A percentile compares a stretch with the other conserved stretches of the same genome.
Evolutionary conservation across 2,797 vertebrate species (phyloP).

Genomic region (Fundulus diaphanus): DNA sequence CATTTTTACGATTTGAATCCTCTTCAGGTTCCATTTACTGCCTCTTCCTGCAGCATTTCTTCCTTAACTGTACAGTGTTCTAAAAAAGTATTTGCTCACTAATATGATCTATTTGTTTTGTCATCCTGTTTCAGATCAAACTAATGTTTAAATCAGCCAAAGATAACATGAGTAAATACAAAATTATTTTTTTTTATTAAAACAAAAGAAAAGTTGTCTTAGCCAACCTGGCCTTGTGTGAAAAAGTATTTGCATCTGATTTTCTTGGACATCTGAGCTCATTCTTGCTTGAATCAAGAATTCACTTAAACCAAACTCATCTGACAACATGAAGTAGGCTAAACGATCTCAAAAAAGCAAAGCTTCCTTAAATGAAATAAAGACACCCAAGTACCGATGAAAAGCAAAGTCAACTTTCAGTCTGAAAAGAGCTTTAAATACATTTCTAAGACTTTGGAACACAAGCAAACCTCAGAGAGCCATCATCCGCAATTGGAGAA

Average conservation of each 20-base stretch:
- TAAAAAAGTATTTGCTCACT: not conserved
- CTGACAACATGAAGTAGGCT: no score
- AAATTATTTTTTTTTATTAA: no score
- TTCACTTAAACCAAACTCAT: not conserved
- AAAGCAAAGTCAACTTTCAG: not conserved
- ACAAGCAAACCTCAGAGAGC: not conserved
- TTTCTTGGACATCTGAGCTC: not conserved
- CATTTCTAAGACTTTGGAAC: not conserved
- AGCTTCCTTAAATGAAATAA: not conserved
- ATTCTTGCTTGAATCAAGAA: not conserved
- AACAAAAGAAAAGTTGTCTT: not conserved
- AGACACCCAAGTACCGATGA: not conserved
- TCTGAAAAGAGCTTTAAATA: not conserved
- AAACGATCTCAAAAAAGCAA: no score
- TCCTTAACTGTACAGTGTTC: not conserved
- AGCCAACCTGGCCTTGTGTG: not conserved
- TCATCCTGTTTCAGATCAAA: not conserved
- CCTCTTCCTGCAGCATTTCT: not conserved
- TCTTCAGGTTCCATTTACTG: not conserved
- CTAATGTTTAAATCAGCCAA: no score
- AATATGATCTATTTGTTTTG: not conserved
- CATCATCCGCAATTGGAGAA: not conserved
- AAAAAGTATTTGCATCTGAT: not conserved
- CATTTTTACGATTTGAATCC: not conserved
- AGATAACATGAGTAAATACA: not conserved